Conservation (phyloP, 2,888 invertebrate species). For the Lymantria dispar region DNA sequence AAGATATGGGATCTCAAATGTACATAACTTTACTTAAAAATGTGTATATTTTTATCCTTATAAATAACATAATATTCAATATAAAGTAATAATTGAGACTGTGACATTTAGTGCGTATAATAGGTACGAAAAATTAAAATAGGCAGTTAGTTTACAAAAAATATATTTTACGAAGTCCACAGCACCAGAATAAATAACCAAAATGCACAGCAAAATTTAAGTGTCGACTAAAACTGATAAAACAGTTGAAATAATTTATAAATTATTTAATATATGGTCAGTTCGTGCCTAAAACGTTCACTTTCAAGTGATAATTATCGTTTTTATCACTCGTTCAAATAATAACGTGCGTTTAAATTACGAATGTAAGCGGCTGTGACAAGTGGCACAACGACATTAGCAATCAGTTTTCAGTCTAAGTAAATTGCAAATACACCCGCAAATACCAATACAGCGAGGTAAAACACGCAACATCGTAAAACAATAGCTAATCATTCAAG, state of each 20-base stretch:
- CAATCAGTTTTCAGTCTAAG: slow-evolving; percentile 17
- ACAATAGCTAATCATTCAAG: slow-evolving; percentile 17
- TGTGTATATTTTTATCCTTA: no score
- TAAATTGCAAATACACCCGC: slow-evolving; percentile 26
- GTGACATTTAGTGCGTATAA: no score
- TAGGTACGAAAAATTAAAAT: no score
- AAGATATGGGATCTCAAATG: no score
- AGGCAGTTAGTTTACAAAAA: no score
- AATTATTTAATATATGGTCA: slow-evolving; percentile 2
- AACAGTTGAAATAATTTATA: not conserved
- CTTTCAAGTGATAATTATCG: slow-evolving; percentile 18
- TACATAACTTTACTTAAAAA: no score
- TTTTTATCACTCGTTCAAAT: slow-evolving; percentile 20
- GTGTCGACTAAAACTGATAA: not conserved
- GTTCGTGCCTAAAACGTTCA: slow-evolving; percentile 22
- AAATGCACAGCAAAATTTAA: slow-evolving; percentile 1
- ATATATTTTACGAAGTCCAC: no score
- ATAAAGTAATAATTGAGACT: no score
- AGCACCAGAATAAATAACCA: not conserved
- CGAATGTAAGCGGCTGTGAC: slow-evolving; percentile 27
- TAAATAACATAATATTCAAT: no score
- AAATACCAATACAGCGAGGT: slow-evolving; percentile 20
- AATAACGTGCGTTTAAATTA: slow-evolving; percentile 24
- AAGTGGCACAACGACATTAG: slow-evolving; percentile 38
- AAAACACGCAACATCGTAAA: slow-evolving; percentile 25